Percentiles rank a stretch among this genome's conserved stretches.
Conservation (phyloP, 2,797 vertebrate species). For the Balearica regulorum region DNA sequence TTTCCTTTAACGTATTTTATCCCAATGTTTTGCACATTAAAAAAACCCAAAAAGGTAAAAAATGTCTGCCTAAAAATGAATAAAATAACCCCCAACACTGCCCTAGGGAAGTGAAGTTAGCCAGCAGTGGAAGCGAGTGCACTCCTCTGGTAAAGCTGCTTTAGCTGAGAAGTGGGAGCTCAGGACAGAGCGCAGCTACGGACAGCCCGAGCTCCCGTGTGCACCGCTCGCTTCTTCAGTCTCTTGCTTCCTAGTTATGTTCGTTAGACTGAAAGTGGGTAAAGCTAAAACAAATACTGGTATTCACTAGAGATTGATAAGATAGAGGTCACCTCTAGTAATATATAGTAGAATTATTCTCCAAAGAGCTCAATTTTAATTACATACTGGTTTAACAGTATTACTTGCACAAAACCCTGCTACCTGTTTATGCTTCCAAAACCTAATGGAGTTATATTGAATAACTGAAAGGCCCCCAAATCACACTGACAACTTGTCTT, state of each 20-base stretch:
- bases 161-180: neutral
- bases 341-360: conserved; percentile 26
- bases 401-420: conserved; percentile 53
- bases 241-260: neutral
- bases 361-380: conserved; percentile 68
- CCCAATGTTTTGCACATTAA: neutral
- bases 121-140: neutral
- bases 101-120: neutral
- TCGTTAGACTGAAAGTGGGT: neutral
- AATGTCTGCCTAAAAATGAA: neutral
- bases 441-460: conserved; percentile 67
- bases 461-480: conserved; percentile 62
- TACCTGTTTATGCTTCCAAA: conserved; percentile 71
- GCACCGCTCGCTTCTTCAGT: neutral
- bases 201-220: neutral
- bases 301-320: conserved; percentile 44
- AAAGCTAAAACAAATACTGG: conserved; percentile 3
- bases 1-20: conserved; percentile 8
- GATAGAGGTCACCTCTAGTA: conserved; percentile 44
- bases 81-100: neutral
- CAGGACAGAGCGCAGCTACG: neutral
- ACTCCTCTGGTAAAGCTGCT: neutral
- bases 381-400: conserved; percentile 51
- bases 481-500: conserved; percentile 62
- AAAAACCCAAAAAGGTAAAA: neutral